A percentile compares a stretch with the other conserved stretches of the same genome.
phyloP scores from a whole-genome alignment of 2,797 vertebrate species.

The Triplophysa bombifrons region DNA sequence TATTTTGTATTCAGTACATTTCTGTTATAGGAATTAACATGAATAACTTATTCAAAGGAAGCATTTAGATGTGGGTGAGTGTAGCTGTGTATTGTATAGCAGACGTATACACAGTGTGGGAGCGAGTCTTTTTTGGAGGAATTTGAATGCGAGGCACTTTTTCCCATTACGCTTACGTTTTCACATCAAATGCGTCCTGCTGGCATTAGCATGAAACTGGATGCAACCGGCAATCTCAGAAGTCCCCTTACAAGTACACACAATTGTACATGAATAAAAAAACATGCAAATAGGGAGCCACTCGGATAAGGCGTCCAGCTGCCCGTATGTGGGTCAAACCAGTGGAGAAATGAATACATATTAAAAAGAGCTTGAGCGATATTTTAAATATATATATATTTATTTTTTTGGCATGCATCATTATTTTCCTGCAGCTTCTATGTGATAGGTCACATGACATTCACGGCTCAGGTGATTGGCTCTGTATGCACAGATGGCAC shows the following conservation, averaged over 20 bases:
- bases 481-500: background rate
- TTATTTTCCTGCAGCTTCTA: background rate
- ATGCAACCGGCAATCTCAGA: background rate
- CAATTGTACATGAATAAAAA: background rate
- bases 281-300: background rate
- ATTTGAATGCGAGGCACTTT: slow-evolving; percentile 65
- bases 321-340: background rate
- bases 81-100: background rate
- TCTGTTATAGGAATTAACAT: background rate
- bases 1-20: background rate
- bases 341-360: background rate
- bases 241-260: background rate
- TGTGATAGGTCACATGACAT: no score
- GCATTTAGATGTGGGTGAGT: background rate
- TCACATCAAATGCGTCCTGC: slow-evolving; percentile 70
- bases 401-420: background rate
- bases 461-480: background rate
- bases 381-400: background rate
- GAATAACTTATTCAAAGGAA: background rate
- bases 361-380: background rate
- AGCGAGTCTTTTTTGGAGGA: slow-evolving; percentile 43
- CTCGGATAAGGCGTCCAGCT: background rate
- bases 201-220: slow-evolving; percentile 57
- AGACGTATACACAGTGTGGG: slow-evolving; percentile 47
- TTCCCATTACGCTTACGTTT: slow-evolving; percentile 68